Conservation (phyloP, 2,113 vertebrate species). For the Platysteira castanea region DNA sequence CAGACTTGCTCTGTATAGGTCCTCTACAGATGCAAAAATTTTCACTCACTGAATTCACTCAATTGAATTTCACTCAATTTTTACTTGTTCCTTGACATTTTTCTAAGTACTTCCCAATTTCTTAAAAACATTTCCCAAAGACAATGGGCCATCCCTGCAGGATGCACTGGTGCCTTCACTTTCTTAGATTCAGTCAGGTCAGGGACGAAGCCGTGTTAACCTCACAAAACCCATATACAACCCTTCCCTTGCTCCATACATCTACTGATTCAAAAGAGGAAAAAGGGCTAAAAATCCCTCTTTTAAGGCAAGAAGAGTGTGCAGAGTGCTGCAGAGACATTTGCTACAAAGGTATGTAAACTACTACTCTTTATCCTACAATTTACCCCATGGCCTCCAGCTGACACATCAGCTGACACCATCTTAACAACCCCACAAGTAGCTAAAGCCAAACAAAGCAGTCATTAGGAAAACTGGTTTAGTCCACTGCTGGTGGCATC, state of each 20-base stretch:
- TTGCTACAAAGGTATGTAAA: neutral
- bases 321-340: neutral
- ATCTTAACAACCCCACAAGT: neutral
- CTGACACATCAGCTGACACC: neutral
- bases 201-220: neutral
- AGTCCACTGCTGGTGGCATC: neutral
- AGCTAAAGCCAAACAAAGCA: neutral
- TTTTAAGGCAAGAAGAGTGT: neutral
- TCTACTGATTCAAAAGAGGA: neutral
- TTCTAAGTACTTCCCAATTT: neutral
- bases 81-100: neutral
- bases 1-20: neutral
- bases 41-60: neutral
- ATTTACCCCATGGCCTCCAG: neutral
- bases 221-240: neutral
- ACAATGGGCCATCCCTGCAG: neutral
- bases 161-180: neutral
- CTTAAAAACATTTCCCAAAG: neutral
- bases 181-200: neutral
- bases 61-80: neutral
- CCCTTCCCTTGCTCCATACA: neutral
- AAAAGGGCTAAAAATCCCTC: fast-evolving
- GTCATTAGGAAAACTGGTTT: constrained; percentile 8
- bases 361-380: neutral
- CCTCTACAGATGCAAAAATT: neutral